Evolutionary conservation across 2,113 vertebrate species (phyloP), one percentile per base, ranked within the genome.

Genomic region (Melanotaenia duboulayi): DNA sequence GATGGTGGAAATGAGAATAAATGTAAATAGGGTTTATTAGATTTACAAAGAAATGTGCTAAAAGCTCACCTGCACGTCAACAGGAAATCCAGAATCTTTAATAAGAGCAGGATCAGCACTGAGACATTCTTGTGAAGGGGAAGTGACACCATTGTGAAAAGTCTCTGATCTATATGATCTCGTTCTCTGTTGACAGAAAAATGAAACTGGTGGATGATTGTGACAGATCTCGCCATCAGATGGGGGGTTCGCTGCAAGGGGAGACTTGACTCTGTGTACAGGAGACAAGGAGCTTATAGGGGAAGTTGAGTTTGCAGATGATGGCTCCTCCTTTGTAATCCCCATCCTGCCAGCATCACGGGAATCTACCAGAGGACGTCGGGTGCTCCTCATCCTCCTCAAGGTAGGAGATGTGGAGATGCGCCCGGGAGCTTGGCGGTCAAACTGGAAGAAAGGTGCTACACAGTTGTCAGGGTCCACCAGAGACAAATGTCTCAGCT

Each of bases 341-440:
- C 69, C 90, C 65, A 82, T 60, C 23, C 61, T 81, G 57, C 25
- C 35, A 0, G 25, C 24, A 2, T 92, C 90, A 64, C 44, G 68
- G 51, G 63, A 62, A 4, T 91, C 89, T 22, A 71, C 70, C 23
- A 65, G 49, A 11, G 88, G 82, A 7, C 80, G 86, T 19, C 89
- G 42, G n/a, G 89, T 92, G 59, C 88, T 95, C 77, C 95, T 94
- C 73, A 96, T 90, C 44, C 94, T 92, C 67, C 96, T 94, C 69
- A 96, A 58, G 4, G 95, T 97, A 22, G 96, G 95, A 44, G 95
- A 97, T 0, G 94, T 97, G 40, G 96, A 96, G 88, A 98, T 96
- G 57, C 95, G 93, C 14, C 87, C 94, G 0, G 90, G 93, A 7
- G 95, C 96, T 12, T 96, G 94, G 1, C 93, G 92, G 55, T 96